Evolutionary conservation across 2,888 invertebrate species (phyloP), one percentile per base, ranked within the genome.

Genomic region (Epistrophe grossulariae): DNA sequence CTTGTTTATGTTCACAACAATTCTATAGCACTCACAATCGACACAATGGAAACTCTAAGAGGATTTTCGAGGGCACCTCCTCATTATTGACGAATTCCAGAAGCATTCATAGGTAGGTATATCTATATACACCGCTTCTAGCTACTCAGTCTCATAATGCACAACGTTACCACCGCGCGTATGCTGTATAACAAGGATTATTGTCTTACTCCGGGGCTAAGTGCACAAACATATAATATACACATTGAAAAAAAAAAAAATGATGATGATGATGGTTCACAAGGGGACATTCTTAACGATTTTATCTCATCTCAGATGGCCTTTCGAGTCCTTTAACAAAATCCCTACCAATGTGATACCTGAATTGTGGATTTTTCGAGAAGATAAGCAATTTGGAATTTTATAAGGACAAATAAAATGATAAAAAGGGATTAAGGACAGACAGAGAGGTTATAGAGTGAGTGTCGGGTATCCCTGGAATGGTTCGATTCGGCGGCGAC

Each of bases 1-100:
- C 81, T 81, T 84, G 84, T 84, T 84, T 84, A 84, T 72, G 64
- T 59, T 68, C 48, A 52, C 76, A 68, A 52, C 76, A 68, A 80
- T 81, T 81, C 66, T 76, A 24, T 24, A 57, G 35, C 71, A 66
- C 52, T 68, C 13, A 81, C 81, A 80, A 81, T 81, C 60, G 77
- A 60, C 52, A 84, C 81, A 84, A 84, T 72, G 68, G 57, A 77
- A 48, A 9, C 17, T n/a, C 45, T 84, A 84, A 84, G 84, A 81
- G 84, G 84, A 84, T 84, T 84, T 81, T 68, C 68, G 55, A 68
- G 80, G 80, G 80, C 78, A 78, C 57, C 72, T 62, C 13, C 64
- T 1, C 24, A 28, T 70, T 24, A 55, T 66, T 70, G 48, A 40
- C 60, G 55, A 28, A 57, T 76, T 68, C 43, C 74, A 68, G 52